Evolutionary conservation across 2,888 invertebrate species (phyloP), one percentile per base, ranked within the genome.

Genomic region (Thera obeliscata): DNA sequence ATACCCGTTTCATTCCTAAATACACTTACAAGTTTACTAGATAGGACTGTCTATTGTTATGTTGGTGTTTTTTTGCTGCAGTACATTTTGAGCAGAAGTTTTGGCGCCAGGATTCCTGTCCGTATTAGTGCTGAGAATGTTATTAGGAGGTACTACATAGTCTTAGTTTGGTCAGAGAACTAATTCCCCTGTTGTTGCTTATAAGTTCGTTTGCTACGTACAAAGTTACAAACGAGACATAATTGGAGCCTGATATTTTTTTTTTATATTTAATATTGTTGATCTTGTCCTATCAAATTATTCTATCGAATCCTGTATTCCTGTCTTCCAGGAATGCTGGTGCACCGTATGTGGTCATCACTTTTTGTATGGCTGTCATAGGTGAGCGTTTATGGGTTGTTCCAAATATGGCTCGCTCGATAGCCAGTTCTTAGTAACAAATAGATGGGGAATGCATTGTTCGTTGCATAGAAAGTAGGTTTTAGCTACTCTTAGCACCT

Each of bases 1-100:
- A 33, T 33, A 73, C 68, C 76, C 71, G 71, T 76, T 71, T 69
- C 63, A 59, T 59, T 69, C 50, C 49, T 55, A 48, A 64, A 61
- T 64, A 61, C 58, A 59, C 50, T 55, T 52, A 41, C 8, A 58
- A 46, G 55, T 33, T 54, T 50, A 36, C 43, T 54, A 6, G 46
- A 36, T 52, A 43, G 9, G 38, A 22, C 35, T 60, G 56, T 56
- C 7, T 38, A 55, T 66, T 60, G 56, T 63, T 49, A 22, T 43
- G n/a, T 12, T 11, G 33, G 22, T 22, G 55, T 33, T 50, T 62
- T 33, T 58, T 62, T 48, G 55, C 8, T 56, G 50, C 6, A 11
- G 57, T 43, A 11, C 11, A 48, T 41, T 49, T 48, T 48, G 54
- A 22, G 52, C 55, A 66, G 64, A 64, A 55, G 58, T 59, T 59